Percentiles rank a stretch among this genome's conserved stretches.
phyloP scores from a whole-genome alignment of 2,113 vertebrate genomes.

The Lathamus discolor region DNA sequence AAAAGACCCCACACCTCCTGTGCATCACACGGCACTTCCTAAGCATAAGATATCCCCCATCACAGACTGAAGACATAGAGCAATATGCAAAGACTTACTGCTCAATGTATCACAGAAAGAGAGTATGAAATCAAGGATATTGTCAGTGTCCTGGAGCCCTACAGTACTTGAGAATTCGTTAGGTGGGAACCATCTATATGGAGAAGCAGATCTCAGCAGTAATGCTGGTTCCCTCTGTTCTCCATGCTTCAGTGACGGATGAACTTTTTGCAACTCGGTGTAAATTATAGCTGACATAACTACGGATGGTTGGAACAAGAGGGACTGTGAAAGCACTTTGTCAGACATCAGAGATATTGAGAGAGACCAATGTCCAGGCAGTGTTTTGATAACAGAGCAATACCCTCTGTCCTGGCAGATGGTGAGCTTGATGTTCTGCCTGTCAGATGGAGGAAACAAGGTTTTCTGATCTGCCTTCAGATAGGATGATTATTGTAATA shows the following conservation, averaged over 20 bases:
- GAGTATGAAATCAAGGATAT: not conserved
- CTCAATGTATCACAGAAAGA: not conserved
- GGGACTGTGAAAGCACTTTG: not conserved
- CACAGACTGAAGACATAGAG: not conserved
- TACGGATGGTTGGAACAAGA: not conserved
- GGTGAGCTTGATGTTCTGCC: not conserved
- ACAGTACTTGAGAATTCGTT: not conserved
- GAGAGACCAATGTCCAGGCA: not conserved
- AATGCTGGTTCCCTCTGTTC: not conserved
- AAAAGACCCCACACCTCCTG: not conserved
- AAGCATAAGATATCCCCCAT: not conserved
- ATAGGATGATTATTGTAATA: not conserved
- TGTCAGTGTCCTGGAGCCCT: not conserved
- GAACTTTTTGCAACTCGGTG: accelerated
- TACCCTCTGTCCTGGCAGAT: not conserved
- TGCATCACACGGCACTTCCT: not conserved
- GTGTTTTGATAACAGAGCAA: not conserved
- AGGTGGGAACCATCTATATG: not conserved
- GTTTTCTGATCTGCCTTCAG: not conserved
- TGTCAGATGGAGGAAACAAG: not conserved
- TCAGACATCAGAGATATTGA: not conserved
- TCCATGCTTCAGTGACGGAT: not conserved
- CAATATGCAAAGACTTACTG: not conserved
- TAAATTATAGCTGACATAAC: not conserved
- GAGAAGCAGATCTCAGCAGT: not conserved